Percentiles rank a stretch among this genome's conserved stretches.
Conservation (phyloP, 1,140 invertebrate species). For the Cherax destructor region DNA sequence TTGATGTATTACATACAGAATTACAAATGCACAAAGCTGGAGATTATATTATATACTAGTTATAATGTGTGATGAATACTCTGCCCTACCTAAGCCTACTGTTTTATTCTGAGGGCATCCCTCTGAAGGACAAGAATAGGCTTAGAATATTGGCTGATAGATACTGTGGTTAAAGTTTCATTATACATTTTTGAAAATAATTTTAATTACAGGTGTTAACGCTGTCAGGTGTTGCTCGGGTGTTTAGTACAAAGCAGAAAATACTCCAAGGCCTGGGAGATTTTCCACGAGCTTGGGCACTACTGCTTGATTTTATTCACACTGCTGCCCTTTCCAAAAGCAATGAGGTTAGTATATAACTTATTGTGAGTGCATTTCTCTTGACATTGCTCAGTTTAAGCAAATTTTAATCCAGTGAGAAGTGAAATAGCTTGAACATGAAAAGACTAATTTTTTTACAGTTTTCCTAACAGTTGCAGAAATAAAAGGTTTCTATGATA, state of each 20-base stretch:
- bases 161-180: not conserved
- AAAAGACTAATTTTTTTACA: not conserved
- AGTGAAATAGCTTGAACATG: not conserved
- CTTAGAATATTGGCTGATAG: too few relatives aligned
- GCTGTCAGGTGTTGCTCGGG: constrained; percentile 84
- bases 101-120: too few relatives aligned
- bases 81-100: too few relatives aligned
- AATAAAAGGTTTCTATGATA: too few relatives aligned
- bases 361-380: not conserved
- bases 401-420: constrained; percentile 3
- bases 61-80: too few relatives aligned
- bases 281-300: constrained; percentile 93
- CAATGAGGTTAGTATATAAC: constrained; percentile 83
- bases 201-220: constrained; percentile 80
- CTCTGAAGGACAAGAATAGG: too few relatives aligned
- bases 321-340: constrained; percentile 92
- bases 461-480: too few relatives aligned
- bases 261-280: constrained; percentile 90
- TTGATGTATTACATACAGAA: too few relatives aligned
- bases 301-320: constrained; percentile 95
- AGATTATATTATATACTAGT: too few relatives aligned
- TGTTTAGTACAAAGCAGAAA: constrained; percentile 93
- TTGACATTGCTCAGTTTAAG: too few relatives aligned
- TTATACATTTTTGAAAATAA: not conserved
- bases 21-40: too few relatives aligned